Percentiles rank a stretch among this genome's conserved stretches.
These are phyloP conservation scores for Aplodontia rufa DNA, from an alignment of 2,113 vertebrate species.

Conservation along the genomic window DNA sequence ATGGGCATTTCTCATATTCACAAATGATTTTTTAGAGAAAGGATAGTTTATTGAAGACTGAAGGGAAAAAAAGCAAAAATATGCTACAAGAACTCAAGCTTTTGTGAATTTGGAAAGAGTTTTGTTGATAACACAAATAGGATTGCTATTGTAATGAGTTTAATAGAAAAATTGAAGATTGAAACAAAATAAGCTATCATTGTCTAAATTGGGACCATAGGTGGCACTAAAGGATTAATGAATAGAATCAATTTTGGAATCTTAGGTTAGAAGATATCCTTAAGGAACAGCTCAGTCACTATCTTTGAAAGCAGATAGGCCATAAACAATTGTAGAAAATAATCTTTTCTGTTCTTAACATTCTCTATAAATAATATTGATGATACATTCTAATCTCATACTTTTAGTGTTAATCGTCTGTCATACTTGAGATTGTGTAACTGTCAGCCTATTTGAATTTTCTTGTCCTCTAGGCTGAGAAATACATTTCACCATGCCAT, in stretches of 20 bases:
- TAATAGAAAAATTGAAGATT: too few relatives aligned
- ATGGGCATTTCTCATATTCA: too few relatives aligned
- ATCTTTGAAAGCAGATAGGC: background rate
- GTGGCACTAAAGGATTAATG: constrained; percentile 61
- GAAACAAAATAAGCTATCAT: background rate
- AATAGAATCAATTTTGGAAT: background rate
- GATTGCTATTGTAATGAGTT: too few relatives aligned
- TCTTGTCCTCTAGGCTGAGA: background rate
- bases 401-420: background rate
- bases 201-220: constrained; percentile 58
- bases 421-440: background rate
- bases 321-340: background rate
- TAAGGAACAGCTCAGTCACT: background rate
- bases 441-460: background rate
- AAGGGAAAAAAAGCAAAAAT: too few relatives aligned
- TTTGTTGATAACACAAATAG: too few relatives aligned
- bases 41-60: too few relatives aligned
- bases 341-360: background rate
- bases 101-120: too few relatives aligned
- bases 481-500: background rate
- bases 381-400: background rate
- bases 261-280: background rate
- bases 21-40: too few relatives aligned
- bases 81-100: too few relatives aligned
- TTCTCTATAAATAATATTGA: background rate